Evolutionary conservation across 2,888 invertebrate species (phyloP).

Genomic region (Campoplex nolae): DNA sequence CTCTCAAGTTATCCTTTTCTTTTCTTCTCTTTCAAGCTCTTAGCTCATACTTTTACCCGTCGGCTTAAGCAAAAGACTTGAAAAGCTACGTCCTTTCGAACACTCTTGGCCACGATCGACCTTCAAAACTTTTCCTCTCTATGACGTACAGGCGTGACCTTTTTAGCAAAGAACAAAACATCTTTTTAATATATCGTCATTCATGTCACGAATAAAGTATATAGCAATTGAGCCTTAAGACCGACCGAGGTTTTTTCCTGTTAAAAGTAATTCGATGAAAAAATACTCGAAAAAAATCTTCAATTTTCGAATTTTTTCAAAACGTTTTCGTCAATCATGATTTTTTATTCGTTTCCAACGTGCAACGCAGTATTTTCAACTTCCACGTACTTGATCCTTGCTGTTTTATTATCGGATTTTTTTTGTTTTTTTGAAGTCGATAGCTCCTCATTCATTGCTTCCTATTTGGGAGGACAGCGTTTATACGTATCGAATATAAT

Average conservation of each 20-base stretch:
- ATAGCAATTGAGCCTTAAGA: conserved; percentile 6
- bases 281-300: neutral
- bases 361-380: neutral
- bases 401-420: neutral
- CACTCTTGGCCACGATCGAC: conserved; percentile 52
- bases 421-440: neutral
- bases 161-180: conserved; percentile 6
- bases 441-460: conserved; percentile 1
- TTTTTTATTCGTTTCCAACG: neutral
- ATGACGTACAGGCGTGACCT: neutral
- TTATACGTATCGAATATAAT: conserved; percentile 12
- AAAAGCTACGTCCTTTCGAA: conserved; percentile 24
- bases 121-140: conserved; percentile 57
- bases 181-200: neutral
- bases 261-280: neutral
- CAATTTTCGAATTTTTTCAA: neutral
- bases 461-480: neutral
- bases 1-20: conserved; percentile 50
- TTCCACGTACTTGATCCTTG: neutral
- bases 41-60: conserved; percentile 31
- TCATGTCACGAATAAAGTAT: conserved; percentile 28
- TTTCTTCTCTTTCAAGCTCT: neutral
- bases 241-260: neutral
- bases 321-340: neutral
- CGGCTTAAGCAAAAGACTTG: conserved; percentile 35